Base-by-base conservation (phyloP, 2,113 vertebrate genomes). In the Henicopernis longicauda region DNA sequence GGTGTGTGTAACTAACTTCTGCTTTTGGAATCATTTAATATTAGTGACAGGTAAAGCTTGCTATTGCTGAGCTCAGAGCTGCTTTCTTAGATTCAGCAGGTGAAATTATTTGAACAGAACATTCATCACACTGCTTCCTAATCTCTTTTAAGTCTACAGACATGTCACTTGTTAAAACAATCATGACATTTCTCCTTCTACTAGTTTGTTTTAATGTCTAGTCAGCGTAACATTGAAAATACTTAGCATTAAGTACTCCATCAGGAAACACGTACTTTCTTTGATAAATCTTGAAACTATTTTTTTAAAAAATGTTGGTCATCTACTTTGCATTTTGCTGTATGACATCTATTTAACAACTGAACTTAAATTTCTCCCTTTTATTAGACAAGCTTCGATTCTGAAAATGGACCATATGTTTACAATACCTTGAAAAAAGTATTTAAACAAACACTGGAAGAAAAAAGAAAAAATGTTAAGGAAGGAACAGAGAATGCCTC, bases 341-440 rank as follows among this genome's bases (percentile, higher is more conserved):
- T 26, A 10, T 38, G 17, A 15, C 29, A 54, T 84, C 71, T 74
- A 1, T 82, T 77, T 55, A 91, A 59, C 13, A 92, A 44, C 57
- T 86, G 58, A 90, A 81, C 45, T 94, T 58, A 19, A 40, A 58
- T 74, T 94, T 95, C 66, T 97, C 70, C 86, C 86, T 94, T 96
- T 94, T 72, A 70, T 47, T 91, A 99, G 99, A 98, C 98, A 44
- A 98, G 95, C 93, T 97, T 97, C 9, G 96, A 98, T 95, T 98
- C 98, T 52, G 98, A 98, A 93, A 97, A 98, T 38, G 98, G 98
- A 59, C 96, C 96, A 16, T 44, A 97, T 74, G 96, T 99, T 95
- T 98, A 99, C 96, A 93, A 85, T 32, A 98, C 98, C 52, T 97
- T 99, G 80, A 99, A 97, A 98, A 98, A 98, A 95, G 98, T 99